These are phyloP conservation scores for Chroicocephalus ridibundus DNA, from an alignment of 2,113 vertebrate species.

Conservation along the genomic window DNA sequence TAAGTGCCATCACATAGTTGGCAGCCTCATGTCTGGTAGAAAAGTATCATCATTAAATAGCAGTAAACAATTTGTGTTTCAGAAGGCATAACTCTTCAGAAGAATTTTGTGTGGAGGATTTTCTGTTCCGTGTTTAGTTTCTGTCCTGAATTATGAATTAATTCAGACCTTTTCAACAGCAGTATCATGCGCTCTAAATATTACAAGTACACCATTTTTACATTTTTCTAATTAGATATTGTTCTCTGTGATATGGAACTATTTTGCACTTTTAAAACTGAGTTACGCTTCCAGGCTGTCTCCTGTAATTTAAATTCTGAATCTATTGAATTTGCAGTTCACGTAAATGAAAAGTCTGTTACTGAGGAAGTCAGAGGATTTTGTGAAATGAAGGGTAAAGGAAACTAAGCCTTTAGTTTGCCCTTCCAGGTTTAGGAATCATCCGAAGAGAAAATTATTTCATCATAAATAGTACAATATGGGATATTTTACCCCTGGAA, in stretches of 20 bases:
- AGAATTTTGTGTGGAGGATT: background rate
- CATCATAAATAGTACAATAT: background rate
- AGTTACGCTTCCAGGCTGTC: background rate
- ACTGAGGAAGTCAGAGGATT: background rate
- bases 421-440: background rate
- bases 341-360: background rate
- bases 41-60: background rate
- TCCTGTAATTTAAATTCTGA: background rate
- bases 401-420: background rate
- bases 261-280: background rate
- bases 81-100: background rate
- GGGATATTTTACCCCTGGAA: background rate
- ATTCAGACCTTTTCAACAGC: background rate
- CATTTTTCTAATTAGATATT: background rate
- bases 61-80: background rate
- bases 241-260: background rate
- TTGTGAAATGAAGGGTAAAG: background rate
- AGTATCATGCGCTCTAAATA: background rate
- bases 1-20: background rate
- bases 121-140: background rate
- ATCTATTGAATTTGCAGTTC: background rate
- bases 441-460: constrained; percentile 1
- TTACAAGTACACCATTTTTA: background rate
- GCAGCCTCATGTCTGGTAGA: background rate
- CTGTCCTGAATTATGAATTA: background rate